Evolutionary conservation across 2,797 vertebrate species (phyloP).

Genomic region (Brachyalestes nurse): DNA sequence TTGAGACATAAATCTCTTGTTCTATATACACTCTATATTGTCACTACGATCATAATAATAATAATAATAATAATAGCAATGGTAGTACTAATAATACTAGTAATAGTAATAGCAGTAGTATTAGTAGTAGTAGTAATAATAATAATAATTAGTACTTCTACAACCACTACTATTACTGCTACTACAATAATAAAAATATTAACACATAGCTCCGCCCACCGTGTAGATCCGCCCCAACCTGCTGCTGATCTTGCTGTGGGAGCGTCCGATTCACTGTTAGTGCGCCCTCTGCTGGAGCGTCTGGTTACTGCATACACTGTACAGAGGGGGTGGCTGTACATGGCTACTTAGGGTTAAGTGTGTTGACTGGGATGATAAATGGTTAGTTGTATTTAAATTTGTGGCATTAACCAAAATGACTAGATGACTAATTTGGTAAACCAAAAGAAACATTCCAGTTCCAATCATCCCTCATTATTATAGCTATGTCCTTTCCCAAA

Average conservation of each 20-base stretch:
- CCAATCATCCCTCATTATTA: background rate
- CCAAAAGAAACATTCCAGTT: too few relatives aligned
- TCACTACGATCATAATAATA: too few relatives aligned
- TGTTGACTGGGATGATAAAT: background rate
- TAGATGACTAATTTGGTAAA: background rate
- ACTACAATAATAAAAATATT: too few relatives aligned
- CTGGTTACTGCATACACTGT: background rate
- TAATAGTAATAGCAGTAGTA: too few relatives aligned
- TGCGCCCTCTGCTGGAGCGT: constrained; percentile 15
- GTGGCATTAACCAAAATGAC: background rate
- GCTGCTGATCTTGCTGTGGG: background rate
- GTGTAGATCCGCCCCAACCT: background rate
- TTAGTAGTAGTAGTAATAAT: too few relatives aligned
- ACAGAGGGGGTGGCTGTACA: background rate
- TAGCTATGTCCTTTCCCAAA: background rate
- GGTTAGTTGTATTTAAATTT: background rate
- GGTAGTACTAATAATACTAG: too few relatives aligned
- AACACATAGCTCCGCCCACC: background rate
- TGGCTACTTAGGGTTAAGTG: background rate
- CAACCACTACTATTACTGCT: too few relatives aligned
- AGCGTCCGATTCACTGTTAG: background rate
- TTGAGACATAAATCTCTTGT: too few relatives aligned
- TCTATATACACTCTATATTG: too few relatives aligned
- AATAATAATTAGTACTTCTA: too few relatives aligned
- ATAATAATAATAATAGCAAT: too few relatives aligned